Base-by-base conservation (phyloP, 2,888 invertebrate genomes). In the Ypsolopha sequella region DNA sequence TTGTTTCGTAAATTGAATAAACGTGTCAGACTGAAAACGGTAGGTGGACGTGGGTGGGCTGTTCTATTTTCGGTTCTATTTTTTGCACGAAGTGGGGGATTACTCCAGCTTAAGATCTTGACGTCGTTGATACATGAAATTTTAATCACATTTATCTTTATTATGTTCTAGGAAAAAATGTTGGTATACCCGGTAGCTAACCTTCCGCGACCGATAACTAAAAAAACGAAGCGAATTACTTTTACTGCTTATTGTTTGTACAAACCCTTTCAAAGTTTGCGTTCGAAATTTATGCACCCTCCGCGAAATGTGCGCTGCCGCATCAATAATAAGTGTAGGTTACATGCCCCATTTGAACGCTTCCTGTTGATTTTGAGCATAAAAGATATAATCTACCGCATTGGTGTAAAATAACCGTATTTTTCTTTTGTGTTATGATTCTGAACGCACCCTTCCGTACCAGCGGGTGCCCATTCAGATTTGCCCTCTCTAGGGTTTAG, bases 361-460 rank as follows among this genome's bases (percentile, higher is more conserved):
- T 84, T 85, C 85, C 85, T 84, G 85, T 86, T 84, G 85, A 84
- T 82, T 84, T 85, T 84, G 68, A 77, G 71, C 77, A 82, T 81
- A 80, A 84, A 80, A 79, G 84, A 84, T 85, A 82, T 82, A 82
- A 85, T 84, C 84, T 85, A 84, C 85, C 85, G 70, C 85, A 80
- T 65, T 81, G 75, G 84, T 81, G 84, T 84, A 84, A 85, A 86
- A 85, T 84, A 84, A 81, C 77, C 76, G 78, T 82, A 80, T 77
- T 76, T 81, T 80, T 80, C 79, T 70, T 80, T 82, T 84, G 81
- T 85, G 72, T 77, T 80, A 78, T 78, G 78, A 77, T 74, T 73
- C 69, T 61, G 61, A 65, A 66, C 58, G 65, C 70, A 70, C 82
- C 81, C 84, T 73, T 76, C 66, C 64, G 59, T 64, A 63, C 58